Evolutionary conservation across 2,888 invertebrate species (phyloP).

Genomic region (Drosophila fulvimacula): DNA sequence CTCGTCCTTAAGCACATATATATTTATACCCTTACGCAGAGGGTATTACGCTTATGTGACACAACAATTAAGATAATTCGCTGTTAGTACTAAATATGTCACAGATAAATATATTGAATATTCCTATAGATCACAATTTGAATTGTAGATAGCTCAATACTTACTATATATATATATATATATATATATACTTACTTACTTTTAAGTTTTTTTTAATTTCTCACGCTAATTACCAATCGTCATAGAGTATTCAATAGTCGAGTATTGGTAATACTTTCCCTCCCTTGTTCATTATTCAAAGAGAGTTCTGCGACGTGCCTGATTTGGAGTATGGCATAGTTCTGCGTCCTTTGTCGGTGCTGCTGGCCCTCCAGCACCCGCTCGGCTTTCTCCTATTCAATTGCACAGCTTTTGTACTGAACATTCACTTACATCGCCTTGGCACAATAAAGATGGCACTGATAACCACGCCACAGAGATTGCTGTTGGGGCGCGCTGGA

Average conservation of each 20-base stretch:
- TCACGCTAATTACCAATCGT: neutral
- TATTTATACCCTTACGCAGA: neutral
- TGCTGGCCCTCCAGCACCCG: neutral
- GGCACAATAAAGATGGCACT: slow-evolving; percentile 57
- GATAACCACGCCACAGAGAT: slow-evolving; percentile 34
- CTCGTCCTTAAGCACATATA: slow-evolving; percentile 10
- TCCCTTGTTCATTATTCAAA: slow-evolving; percentile 46
- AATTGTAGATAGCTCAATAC: neutral
- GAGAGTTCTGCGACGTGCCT: slow-evolving; percentile 57
- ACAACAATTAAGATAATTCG: no score
- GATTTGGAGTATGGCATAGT: slow-evolving; percentile 48
- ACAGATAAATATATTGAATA: no score
- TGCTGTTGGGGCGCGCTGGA: slow-evolving; percentile 8
- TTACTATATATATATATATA: neutral
- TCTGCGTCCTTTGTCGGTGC: slow-evolving; percentile 27
- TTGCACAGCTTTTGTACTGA: slow-evolving; percentile 41
- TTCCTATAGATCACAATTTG: neutral
- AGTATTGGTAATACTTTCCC: neutral
- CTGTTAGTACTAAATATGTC: no score
- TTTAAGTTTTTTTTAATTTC: neutral
- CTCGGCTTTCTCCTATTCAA: slow-evolving; percentile 43
- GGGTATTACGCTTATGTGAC: neutral
- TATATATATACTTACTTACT: no score
- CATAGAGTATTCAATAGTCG: slow-evolving; percentile 1
- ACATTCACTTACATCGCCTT: slow-evolving; percentile 56